Evolutionary conservation across 1,140 invertebrate genomes (phyloP), one percentile per base, ranked within the genome.

Genomic region (Panulirus ornatus): DNA sequence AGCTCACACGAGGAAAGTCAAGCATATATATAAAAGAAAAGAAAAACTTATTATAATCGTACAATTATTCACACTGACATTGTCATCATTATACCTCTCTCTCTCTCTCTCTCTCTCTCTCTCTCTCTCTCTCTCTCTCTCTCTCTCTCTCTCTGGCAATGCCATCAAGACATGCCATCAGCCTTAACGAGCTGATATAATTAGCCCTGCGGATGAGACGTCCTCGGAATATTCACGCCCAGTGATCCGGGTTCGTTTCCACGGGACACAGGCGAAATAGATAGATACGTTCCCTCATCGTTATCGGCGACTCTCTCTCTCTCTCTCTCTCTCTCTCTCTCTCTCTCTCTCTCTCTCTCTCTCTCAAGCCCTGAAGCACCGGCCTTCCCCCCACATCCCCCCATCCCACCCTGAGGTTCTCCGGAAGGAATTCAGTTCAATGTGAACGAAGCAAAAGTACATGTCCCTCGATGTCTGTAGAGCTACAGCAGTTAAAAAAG

Each of bases 81-180:
- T 63, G 19, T 63, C 27, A 6, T 16, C 8, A 16, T 22, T 63
- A 2, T n/a, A n/a, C n/a, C 58, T 63, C 58, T 63, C 58, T 63
- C 6, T 63, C 58, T 63, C 58, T 63, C 6, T 63, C 58, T 63
- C 58, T 63, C 58, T 63, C 6, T 6, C 6, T 63, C 58, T 63
- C 58, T 63, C 58, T 63, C 58, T 63, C 22, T 22, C 51, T 58
- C 51, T 58, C 51, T 58, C 51, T 58, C 51, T 66, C 63, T 66
- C 5, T 66, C 63, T 66, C 63, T 66, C 63, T 66, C 19, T 34
- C 3, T 70, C 27, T 30, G 22, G 0, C 27, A 70, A 27, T n/a
- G 22, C 36, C 22, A 70, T 5, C 3, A 2, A 0, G 27, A 70
- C 9, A 19, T 34, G 36, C 36, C 36, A n/a, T n/a, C n/a, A n/a